Percentiles rank a stretch among this genome's conserved stretches.
phyloP scores from a whole-genome alignment of 2,888 invertebrate genomes.

The Catonia carolina region DNA sequence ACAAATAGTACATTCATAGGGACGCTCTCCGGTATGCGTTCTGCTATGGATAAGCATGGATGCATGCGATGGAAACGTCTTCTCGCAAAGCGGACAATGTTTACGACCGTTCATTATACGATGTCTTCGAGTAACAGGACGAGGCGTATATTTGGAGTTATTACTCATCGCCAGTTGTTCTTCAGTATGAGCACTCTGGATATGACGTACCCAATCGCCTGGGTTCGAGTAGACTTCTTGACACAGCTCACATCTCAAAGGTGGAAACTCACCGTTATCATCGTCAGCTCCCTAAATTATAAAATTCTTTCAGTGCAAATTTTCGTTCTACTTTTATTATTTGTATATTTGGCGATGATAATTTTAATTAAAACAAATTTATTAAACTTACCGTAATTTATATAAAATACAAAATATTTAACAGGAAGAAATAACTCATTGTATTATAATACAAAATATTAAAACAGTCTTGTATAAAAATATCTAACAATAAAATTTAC shows the following conservation, averaged over 20 bases:
- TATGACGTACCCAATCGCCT: slow-evolving; percentile 76
- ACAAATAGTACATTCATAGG: slow-evolving; percentile 66
- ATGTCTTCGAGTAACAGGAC: neutral
- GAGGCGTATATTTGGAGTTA: neutral
- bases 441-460: no score
- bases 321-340: neutral
- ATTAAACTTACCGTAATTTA: no score
- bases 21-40: slow-evolving; percentile 68
- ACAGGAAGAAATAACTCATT: no score
- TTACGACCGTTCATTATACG: slow-evolving; percentile 39
- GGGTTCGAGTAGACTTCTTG: slow-evolving; percentile 76
- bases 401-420: no score
- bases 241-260: slow-evolving; percentile 62
- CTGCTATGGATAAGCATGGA: slow-evolving; percentile 71
- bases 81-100: slow-evolving; percentile 61
- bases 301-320: no score
- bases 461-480: no score
- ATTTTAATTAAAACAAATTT: no score
- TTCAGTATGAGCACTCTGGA: slow-evolving; percentile 69
- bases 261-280: slow-evolving; percentile 34
- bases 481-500: no score
- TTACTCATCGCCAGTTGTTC: slow-evolving; percentile 42
- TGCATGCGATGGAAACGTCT: slow-evolving; percentile 69
- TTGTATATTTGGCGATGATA: no score
- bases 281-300: slow-evolving; percentile 36